Percentiles rank a stretch among this genome's conserved stretches.
Conservation (phyloP, 1,140 invertebrate genomes). For the Micrasema longulum region DNA sequence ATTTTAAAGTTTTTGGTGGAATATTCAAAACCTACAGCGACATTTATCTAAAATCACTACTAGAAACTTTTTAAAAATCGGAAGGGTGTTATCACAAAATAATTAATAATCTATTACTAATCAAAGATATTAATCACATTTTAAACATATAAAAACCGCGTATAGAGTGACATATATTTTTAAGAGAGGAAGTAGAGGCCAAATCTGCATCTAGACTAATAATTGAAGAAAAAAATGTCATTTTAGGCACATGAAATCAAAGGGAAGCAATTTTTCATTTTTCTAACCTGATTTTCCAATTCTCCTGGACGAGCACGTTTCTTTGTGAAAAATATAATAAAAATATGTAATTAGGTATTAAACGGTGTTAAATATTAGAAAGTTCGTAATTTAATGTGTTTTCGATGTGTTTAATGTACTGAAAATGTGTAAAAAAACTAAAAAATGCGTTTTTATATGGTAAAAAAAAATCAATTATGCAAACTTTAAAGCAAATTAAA, state of each 20-base stretch:
- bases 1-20: too few species aligned
- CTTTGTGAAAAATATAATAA: slow-evolving; percentile 55
- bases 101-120: slow-evolving; percentile 29
- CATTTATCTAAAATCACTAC: slow-evolving; percentile 31
- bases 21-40: slow-evolving; percentile 9
- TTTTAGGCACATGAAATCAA: slow-evolving; percentile 33
- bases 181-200: slow-evolving; percentile 10
- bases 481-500: too few species aligned
- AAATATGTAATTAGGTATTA: too few species aligned
- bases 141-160: slow-evolving; percentile 39
- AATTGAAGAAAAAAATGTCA: slow-evolving; percentile 26
- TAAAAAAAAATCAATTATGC: too few species aligned
- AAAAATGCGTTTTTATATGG: too few species aligned
- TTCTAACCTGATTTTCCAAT: slow-evolving; percentile 54
- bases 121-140: slow-evolving; percentile 32
- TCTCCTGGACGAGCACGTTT: slow-evolving; percentile 53
- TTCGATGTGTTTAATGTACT: too few species aligned
- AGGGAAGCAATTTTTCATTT: slow-evolving; percentile 41
- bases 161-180: slow-evolving; percentile 3
- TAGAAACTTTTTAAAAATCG: slow-evolving; percentile 2
- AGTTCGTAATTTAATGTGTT: too few species aligned
- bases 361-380: too few species aligned
- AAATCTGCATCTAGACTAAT: slow-evolving; percentile 27
- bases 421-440: too few species aligned
- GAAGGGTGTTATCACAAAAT: slow-evolving; percentile 28